phyloP scores from a whole-genome alignment of 2,888 invertebrate genomes.

The Nymphalis polychloros region DNA sequence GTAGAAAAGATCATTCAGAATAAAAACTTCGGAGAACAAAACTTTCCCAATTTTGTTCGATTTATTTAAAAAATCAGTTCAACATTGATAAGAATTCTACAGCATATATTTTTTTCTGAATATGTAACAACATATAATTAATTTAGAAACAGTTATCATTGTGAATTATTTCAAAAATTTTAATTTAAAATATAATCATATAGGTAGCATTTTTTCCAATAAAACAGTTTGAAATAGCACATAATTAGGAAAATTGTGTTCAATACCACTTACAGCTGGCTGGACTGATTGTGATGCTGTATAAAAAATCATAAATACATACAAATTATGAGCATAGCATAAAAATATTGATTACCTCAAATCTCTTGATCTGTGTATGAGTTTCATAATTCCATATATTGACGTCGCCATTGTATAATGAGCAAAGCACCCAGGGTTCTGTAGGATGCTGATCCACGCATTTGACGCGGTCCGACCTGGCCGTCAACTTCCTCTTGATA shows the following conservation, averaged over 20 bases:
- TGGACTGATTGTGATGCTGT: neutral
- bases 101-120: too few species aligned
- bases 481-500: conserved; percentile 98
- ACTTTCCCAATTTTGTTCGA: too few species aligned
- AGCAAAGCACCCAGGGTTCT: conserved; percentile 99
- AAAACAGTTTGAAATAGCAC: too few species aligned
- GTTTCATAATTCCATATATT: conserved; percentile 99
- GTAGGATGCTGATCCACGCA: conserved; percentile 98
- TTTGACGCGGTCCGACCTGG: conserved; percentile 98
- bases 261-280: neutral
- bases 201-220: too few species aligned
- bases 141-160: neutral
- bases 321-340: neutral
- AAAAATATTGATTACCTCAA: conserved; percentile 83
- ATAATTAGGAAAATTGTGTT: neutral
- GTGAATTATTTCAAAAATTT: neutral
- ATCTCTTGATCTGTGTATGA: conserved; percentile 91
- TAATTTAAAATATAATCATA: neutral
- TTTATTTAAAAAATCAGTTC: too few species aligned
- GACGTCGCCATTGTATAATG: conserved; percentile 99
- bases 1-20: too few species aligned
- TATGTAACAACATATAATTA: too few species aligned
- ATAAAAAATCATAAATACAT: too few species aligned
- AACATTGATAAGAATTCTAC: too few species aligned
- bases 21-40: too few species aligned